These are phyloP conservation scores for Neoarius graeffei DNA, from an alignment of 2,113 vertebrate genomes.

Conservation along the genomic window DNA sequence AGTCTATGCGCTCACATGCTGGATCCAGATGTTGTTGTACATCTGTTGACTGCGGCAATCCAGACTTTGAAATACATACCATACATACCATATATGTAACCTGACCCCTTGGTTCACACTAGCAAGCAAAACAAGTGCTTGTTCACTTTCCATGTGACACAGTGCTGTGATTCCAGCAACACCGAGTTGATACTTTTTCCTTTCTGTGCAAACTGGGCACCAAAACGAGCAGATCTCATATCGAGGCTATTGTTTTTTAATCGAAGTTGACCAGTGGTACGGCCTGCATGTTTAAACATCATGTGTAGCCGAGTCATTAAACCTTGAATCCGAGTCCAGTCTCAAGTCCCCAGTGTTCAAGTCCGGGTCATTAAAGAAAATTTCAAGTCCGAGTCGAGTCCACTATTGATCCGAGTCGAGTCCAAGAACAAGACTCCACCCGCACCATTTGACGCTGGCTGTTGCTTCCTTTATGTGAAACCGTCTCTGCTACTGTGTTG, in stretches of 20 bases:
- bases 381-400: too few relatives aligned
- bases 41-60: slow-evolving; percentile 9
- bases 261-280: background rate
- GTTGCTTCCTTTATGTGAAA: too few relatives aligned
- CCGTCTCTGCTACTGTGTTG: too few relatives aligned
- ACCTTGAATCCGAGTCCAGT: too few relatives aligned
- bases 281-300: background rate
- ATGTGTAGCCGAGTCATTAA: background rate
- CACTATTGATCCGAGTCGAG: too few relatives aligned
- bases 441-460: too few relatives aligned
- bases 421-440: too few relatives aligned
- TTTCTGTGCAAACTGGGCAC: background rate
- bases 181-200: background rate
- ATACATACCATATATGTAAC: slow-evolving; percentile 4
- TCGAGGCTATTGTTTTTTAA: background rate
- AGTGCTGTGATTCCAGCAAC: background rate
- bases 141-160: background rate
- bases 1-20: background rate
- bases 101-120: background rate
- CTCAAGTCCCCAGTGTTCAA: too few relatives aligned
- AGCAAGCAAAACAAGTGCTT: background rate
- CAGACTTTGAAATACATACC: background rate
- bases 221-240: background rate
- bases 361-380: too few relatives aligned
- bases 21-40: slow-evolving; percentile 18